Evolutionary conservation across 2,888 invertebrate genomes (phyloP).

Genomic region (Sphaerophoria rueppellii): DNA sequence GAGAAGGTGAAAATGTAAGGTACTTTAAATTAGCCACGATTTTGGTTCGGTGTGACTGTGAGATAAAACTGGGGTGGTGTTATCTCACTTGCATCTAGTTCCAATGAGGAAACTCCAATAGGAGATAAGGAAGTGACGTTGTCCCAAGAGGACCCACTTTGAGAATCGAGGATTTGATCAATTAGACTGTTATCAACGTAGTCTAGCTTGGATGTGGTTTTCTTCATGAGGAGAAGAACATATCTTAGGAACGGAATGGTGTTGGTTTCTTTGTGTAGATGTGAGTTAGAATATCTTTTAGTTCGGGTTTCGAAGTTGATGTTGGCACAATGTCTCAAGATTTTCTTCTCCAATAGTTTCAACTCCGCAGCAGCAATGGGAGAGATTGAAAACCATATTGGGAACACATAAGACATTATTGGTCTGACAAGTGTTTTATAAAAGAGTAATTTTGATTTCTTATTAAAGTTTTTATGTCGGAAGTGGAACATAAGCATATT

Average conservation of each 20-base stretch:
- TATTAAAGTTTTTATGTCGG: not conserved
- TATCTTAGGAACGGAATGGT: constrained; percentile 14
- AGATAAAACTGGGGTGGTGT: too few species aligned
- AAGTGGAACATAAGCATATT: not conserved
- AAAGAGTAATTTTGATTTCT: not conserved
- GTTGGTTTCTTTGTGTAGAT: not conserved
- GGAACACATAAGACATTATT: not conserved
- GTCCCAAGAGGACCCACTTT: not conserved
- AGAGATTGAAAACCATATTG: constrained; percentile 4
- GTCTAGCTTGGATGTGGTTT: not conserved
- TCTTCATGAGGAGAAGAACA: not conserved
- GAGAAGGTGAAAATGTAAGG: too few species aligned
- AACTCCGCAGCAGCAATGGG: not conserved
- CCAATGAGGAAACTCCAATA: too few species aligned
- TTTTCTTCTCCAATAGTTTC: not conserved
- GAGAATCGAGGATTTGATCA: too few species aligned
- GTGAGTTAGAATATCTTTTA: not conserved
- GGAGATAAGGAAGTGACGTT: not conserved
- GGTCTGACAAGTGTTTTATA: constrained; percentile 13
- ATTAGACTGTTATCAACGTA: not conserved
- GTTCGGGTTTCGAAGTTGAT: not conserved
- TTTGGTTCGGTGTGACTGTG: too few species aligned
- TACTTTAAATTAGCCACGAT: too few species aligned
- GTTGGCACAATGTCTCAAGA: not conserved
- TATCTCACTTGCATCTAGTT: too few species aligned